Evolutionary conservation across 1,140 invertebrate genomes (phyloP).

Genomic region (Trachymyrmex cornetzi): DNA sequence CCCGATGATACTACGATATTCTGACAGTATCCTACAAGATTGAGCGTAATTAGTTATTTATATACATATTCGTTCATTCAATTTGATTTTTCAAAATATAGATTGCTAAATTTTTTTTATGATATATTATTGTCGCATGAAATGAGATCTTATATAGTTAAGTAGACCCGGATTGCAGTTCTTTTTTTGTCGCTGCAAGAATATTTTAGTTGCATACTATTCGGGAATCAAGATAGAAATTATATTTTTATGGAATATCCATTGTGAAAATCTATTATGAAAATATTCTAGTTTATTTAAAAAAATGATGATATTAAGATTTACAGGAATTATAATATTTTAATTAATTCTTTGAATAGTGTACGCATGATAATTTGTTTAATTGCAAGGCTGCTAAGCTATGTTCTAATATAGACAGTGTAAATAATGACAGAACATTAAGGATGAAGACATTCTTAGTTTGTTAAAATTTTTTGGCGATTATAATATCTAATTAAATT

Average conservation of each 20-base stretch:
- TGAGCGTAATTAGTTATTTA: conserved; percentile 13
- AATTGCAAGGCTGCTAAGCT: conserved; percentile 33
- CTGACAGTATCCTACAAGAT: conserved; percentile 51
- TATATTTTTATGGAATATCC: background rate
- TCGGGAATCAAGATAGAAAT: conserved; percentile 2
- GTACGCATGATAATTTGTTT: conserved; percentile 33
- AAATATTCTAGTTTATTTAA: conserved; percentile 4
- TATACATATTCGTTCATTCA: conserved; percentile 21
- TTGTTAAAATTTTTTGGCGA: background rate
- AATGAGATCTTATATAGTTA: conserved; percentile 27
- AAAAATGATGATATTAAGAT: background rate
- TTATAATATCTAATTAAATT: conserved; percentile 14
- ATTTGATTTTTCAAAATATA: conserved; percentile 34
- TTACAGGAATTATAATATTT: background rate
- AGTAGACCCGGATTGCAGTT: conserved; percentile 37
- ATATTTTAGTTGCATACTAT: conserved; percentile 6
- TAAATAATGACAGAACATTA: conserved; percentile 10
- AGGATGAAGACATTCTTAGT: background rate
- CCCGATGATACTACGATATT: background rate
- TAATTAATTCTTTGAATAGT: conserved; percentile 29
- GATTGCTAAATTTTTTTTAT: conserved; percentile 3
- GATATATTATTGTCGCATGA: conserved; percentile 30
- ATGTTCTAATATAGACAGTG: background rate
- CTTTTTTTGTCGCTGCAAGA: conserved; percentile 25
- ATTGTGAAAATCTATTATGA: background rate